Percentiles rank a stretch among this genome's conserved stretches.
These are phyloP conservation scores for Mastomys coucha DNA, from an alignment of 2,113 vertebrate genomes.

Conservation along the genomic window DNA sequence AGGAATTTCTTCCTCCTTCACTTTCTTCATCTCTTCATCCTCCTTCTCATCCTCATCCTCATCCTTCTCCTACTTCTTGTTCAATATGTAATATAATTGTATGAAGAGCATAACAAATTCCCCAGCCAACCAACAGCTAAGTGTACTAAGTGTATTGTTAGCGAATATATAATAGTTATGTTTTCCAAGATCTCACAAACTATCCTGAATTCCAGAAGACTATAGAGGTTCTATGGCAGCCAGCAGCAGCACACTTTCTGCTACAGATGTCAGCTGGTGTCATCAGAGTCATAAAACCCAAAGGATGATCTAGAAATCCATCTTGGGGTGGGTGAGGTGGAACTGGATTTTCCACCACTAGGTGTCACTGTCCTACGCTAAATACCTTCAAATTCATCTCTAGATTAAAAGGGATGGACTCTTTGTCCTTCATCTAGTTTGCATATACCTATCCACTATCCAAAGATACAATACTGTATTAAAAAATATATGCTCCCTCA, in stretches of 20 bases:
- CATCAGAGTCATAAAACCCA: neutral
- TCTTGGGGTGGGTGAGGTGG: neutral
- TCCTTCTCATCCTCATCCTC: neutral
- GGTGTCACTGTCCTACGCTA: constrained; percentile 72
- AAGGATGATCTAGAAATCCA: neutral
- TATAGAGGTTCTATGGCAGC: fast-evolving
- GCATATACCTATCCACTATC: neutral
- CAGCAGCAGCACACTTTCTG: too few relatives aligned
- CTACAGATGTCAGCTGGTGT: neutral
- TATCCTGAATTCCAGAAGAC: neutral
- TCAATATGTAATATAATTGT: neutral
- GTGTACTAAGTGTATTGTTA: neutral
- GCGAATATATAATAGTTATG: neutral
- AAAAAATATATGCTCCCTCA: neutral
- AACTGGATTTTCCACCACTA: constrained; percentile 34
- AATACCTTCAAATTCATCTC: neutral
- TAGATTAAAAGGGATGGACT: neutral
- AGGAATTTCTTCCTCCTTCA: neutral
- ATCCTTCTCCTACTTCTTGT: neutral
- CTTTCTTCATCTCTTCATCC: neutral
- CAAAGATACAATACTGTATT: neutral
- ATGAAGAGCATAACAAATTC: neutral
- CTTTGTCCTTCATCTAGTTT: neutral
- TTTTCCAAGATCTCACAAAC: neutral
- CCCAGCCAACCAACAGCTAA: neutral